Percentiles rank a stretch among this genome's conserved stretches.
Evolutionary conservation across 1,140 invertebrate species (phyloP).

Genomic region (Atta texana): DNA sequence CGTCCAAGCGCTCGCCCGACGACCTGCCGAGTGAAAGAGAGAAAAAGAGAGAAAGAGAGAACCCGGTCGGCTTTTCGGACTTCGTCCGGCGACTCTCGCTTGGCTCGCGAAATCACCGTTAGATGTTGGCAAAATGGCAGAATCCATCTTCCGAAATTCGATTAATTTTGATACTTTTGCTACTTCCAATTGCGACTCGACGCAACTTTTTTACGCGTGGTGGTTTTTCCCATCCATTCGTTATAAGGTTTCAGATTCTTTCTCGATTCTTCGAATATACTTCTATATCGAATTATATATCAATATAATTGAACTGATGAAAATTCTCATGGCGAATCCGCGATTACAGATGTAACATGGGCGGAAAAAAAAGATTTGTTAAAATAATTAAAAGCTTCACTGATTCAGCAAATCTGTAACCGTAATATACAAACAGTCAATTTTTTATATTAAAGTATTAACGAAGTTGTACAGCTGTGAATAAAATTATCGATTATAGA

Average conservation of each 20-base stretch:
- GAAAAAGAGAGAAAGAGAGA: not conserved
- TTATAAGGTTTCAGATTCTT: not conserved
- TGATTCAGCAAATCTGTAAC: too few species aligned
- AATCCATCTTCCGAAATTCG: slow-evolving; percentile 33
- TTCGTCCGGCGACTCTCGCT: slow-evolving; percentile 41
- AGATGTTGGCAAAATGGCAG: slow-evolving; percentile 44
- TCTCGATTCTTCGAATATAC: not conserved
- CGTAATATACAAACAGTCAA: too few species aligned
- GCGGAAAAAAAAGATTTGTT: too few species aligned
- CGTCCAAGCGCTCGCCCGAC: slow-evolving; percentile 14
- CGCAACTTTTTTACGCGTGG: not conserved
- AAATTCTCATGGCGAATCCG: not conserved
- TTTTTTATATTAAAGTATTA: too few species aligned
- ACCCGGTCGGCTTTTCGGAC: slow-evolving; percentile 40
- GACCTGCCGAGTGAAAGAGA: slow-evolving; percentile 1
- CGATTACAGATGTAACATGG: not conserved
- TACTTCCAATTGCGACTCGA: not conserved
- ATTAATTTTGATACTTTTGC: slow-evolving; percentile 30
- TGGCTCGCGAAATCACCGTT: slow-evolving; percentile 38
- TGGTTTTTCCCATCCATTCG: not conserved
- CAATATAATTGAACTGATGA: not conserved
- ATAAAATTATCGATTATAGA: too few species aligned
- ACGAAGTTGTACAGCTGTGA: too few species aligned
- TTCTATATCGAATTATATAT: not conserved
- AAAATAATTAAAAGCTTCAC: too few species aligned